Percentiles rank a stretch among this genome's conserved stretches.
These are phyloP conservation scores for Gasterosteus nipponicus DNA, from an alignment of 2,113 vertebrate species.

Conservation along the genomic window DNA sequence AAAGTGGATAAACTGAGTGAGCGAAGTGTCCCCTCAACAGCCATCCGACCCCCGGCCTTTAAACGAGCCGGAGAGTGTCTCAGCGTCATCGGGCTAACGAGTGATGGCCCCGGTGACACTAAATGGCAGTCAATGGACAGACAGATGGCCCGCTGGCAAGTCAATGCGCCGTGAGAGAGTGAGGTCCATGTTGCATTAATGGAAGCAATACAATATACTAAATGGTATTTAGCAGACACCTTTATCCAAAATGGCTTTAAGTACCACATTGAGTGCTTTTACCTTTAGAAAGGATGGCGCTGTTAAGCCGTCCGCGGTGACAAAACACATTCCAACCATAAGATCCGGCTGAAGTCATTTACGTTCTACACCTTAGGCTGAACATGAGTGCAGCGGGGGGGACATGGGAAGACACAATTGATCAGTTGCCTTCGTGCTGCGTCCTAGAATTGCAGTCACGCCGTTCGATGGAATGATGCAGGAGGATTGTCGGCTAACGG, in stretches of 20 bases:
- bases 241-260: constrained; percentile 69
- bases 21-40: constrained; percentile 58
- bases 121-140: constrained; percentile 77
- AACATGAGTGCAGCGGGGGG: constrained; percentile 7
- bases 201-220: constrained; percentile 73
- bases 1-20: constrained; percentile 38
- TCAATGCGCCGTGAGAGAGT: constrained; percentile 62
- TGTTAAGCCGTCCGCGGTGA: background rate
- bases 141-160: constrained; percentile 74
- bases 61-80: constrained; percentile 71
- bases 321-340: background rate
- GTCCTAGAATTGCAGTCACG: constrained; percentile 28
- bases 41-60: constrained; percentile 65
- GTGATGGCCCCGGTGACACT: constrained; percentile 71
- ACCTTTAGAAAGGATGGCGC: constrained; percentile 70
- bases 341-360: constrained; percentile 28
- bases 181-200: constrained; percentile 71
- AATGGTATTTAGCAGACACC: constrained; percentile 79
- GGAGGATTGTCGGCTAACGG: background rate
- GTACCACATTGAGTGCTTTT: constrained; percentile 75
- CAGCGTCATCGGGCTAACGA: constrained; percentile 70
- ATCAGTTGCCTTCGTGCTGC: constrained; percentile 26
- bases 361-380: constrained; percentile 16
- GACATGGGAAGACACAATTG: constrained; percentile 16
- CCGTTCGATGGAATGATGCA: constrained; percentile 9